Conservation (phyloP, 2,888 invertebrate species). For the Nemotelus pantherinus region DNA sequence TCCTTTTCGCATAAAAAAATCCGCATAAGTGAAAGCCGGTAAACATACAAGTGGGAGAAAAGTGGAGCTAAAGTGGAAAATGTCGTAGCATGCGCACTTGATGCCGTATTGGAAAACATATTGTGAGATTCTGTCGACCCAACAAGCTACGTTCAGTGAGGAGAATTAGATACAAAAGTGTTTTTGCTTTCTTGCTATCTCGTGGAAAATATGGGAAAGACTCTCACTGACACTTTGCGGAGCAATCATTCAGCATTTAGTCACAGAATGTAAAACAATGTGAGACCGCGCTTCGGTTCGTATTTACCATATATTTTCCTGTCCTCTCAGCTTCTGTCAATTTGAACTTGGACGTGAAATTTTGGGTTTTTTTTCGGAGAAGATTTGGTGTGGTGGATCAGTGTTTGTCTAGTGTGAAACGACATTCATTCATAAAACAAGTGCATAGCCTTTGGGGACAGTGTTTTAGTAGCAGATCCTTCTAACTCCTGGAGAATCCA, state of each 20-base stretch:
- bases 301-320: constrained; percentile 35
- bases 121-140: neutral
- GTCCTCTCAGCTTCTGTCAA: constrained; percentile 16
- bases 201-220: constrained; percentile 24
- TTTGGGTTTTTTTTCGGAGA: constrained; percentile 7
- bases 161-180: constrained; percentile 15
- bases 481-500: neutral
- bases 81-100: constrained; percentile 21
- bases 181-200: constrained; percentile 26
- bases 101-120: neutral
- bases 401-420: constrained; percentile 7
- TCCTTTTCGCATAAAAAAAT: neutral
- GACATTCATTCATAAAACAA: constrained; percentile 14
- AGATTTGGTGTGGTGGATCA: neutral
- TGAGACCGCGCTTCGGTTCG: constrained; percentile 23
- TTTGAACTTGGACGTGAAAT: constrained; percentile 4
- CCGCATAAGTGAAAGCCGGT: constrained; percentile 17
- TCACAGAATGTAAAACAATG: constrained; percentile 13
- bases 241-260: constrained; percentile 27
- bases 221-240: constrained; percentile 28
- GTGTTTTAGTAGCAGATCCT: neutral
- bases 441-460: neutral
- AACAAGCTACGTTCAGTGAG: neutral
- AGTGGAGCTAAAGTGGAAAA: constrained; percentile 29
- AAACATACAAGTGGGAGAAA: constrained; percentile 30